Evolutionary conservation across 1,140 invertebrate genomes (phyloP).

Genomic region (Drosophila kohkoa): DNA sequence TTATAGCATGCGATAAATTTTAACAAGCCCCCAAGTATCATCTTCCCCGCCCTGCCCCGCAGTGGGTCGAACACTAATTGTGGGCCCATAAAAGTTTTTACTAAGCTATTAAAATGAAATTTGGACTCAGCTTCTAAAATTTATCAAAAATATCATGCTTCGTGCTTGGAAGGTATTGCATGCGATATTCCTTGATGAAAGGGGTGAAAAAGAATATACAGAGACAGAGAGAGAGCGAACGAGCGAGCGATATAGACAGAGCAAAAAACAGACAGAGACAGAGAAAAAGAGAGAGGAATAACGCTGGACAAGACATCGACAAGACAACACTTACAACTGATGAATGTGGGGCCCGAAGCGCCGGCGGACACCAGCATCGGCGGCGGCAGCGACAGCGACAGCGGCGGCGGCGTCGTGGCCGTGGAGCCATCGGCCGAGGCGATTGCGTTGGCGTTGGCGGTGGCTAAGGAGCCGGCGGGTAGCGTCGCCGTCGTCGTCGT

Average conservation of each 20-base stretch:
- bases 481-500: slow-evolving; percentile 39
- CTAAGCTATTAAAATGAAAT: slow-evolving; percentile 41
- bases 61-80: slow-evolving; percentile 18
- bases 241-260: neutral
- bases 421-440: slow-evolving; percentile 35
- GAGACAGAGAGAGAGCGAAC: neutral
- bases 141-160: slow-evolving; percentile 41
- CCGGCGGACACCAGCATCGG: slow-evolving; percentile 38
- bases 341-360: slow-evolving; percentile 61
- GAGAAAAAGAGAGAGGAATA: slow-evolving; percentile 2
- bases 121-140: slow-evolving; percentile 11
- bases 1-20: slow-evolving; percentile 80
- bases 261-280: neutral
- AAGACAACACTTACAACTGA: slow-evolving; percentile 81
- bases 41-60: neutral
- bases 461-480: slow-evolving; percentile 35
- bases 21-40: slow-evolving; percentile 53
- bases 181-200: neutral
- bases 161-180: slow-evolving; percentile 40
- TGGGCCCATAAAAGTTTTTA: slow-evolving; percentile 40
- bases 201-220: neutral
- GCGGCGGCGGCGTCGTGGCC: slow-evolving; percentile 41
- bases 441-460: slow-evolving; percentile 35
- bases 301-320: slow-evolving; percentile 30
- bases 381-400: slow-evolving; percentile 42